Evolutionary conservation across 2,113 vertebrate genomes (phyloP).

Genomic region (Uria aalge): DNA sequence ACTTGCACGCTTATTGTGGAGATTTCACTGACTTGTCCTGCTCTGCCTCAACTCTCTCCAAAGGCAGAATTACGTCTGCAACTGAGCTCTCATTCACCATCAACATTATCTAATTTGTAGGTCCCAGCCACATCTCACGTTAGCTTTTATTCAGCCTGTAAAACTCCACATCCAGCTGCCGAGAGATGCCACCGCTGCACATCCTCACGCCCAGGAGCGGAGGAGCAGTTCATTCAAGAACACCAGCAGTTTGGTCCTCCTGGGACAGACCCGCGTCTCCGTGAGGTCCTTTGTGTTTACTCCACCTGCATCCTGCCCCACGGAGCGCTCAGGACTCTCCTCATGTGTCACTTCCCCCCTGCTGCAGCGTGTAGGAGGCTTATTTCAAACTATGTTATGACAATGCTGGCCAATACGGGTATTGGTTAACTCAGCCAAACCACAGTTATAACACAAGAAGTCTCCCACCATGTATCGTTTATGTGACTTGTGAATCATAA

Average conservation of each 20-base stretch:
- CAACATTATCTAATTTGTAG: fast-evolving
- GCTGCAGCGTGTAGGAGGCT: fast-evolving
- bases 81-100: background rate
- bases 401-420: background rate
- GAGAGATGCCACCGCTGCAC: background rate
- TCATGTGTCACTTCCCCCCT: background rate
- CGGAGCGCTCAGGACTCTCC: background rate
- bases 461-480: background rate
- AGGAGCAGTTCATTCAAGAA: background rate
- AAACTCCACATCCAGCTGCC: background rate
- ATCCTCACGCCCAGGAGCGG: fast-evolving
- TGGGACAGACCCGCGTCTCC: fast-evolving
- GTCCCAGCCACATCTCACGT: fast-evolving
- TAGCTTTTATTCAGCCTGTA: background rate
- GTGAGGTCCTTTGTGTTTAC: fast-evolving
- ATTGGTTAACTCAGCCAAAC: background rate
- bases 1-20: background rate
- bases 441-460: background rate
- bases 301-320: fast-evolving
- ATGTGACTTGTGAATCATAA: background rate
- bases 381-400: background rate
- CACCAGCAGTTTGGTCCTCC: background rate
- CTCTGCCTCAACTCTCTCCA: background rate
- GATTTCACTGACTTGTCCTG: background rate
- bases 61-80: background rate